Percentiles rank a stretch among this genome's conserved stretches.
Conservation (phyloP, 2,888 invertebrate genomes). For the Sepiola atlantica region DNA sequence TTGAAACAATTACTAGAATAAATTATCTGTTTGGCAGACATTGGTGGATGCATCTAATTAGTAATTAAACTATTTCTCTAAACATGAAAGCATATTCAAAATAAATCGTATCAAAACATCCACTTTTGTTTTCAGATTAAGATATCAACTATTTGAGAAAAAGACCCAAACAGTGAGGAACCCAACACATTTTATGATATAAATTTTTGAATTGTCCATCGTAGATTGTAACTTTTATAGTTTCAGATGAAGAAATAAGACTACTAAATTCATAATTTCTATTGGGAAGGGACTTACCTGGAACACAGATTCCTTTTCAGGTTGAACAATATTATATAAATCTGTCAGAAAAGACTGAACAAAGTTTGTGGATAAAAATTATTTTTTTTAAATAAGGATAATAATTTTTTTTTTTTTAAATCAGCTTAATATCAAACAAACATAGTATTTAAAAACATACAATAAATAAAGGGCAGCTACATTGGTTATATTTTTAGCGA, state of each 20-base stretch:
- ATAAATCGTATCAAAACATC: not conserved
- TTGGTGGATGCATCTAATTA: not conserved
- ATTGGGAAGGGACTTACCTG: slow-evolving; percentile 38
- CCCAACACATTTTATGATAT: not conserved
- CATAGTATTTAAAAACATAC: not conserved
- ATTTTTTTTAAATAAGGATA: not conserved
- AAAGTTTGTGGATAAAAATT: not conserved
- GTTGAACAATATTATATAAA: slow-evolving; percentile 47
- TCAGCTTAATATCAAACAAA: not conserved
- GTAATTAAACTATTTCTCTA: not conserved
- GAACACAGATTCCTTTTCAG: not conserved
- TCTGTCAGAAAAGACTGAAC: slow-evolving; percentile 44
- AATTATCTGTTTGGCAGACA: not conserved
- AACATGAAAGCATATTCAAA: not conserved
- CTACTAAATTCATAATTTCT: not conserved
- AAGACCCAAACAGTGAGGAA: not conserved
- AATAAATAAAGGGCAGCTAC: not conserved
- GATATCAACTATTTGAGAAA: not conserved
- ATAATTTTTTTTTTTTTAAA: not conserved
- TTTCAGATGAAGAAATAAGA: not conserved
- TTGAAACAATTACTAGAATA: not conserved
- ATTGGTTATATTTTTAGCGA: not conserved
- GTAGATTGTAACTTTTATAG: not conserved
- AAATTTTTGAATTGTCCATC: not conserved
- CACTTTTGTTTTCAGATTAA: not conserved